Evolutionary conservation across 2,113 vertebrate species (phyloP).

Genomic region (Delphinapterus leucas): DNA sequence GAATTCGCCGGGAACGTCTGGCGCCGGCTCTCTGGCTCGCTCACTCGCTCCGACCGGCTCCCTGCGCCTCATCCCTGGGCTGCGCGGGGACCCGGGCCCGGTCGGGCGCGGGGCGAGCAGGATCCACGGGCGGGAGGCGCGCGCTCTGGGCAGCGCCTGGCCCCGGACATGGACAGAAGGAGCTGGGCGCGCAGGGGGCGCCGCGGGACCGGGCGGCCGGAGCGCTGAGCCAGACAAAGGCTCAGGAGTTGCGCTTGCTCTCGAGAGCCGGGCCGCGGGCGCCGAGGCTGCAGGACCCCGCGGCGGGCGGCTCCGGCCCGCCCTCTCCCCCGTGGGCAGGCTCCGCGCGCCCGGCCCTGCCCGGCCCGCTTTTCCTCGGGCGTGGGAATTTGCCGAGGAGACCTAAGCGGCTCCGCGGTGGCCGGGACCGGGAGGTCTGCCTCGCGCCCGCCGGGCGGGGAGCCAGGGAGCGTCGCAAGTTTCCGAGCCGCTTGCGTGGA

Average conservation of each 20-base stretch:
- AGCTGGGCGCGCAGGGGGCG: slow-evolving; percentile 68
- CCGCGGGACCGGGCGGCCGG: slow-evolving; percentile 69
- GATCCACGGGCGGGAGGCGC: neutral
- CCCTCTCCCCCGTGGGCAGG: neutral
- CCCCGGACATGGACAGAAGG: slow-evolving; percentile 68
- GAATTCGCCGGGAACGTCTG: slow-evolving; percentile 64
- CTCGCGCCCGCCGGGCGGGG: neutral
- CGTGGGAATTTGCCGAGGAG: slow-evolving; percentile 51
- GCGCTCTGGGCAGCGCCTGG: slow-evolving; percentile 30
- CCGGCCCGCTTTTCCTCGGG: neutral
- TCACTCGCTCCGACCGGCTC: neutral
- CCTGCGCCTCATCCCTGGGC: slow-evolving; percentile 1
- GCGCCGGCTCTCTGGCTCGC: slow-evolving; percentile 50
- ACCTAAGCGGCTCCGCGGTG: neutral
- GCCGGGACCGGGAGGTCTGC: neutral
- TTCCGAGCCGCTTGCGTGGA: slow-evolving; percentile 30
- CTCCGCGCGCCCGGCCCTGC: neutral
- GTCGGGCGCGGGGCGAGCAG: neutral
- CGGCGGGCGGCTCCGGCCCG: neutral
- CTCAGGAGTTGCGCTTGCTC: slow-evolving; percentile 59
- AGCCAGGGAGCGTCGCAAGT: slow-evolving; percentile 65
- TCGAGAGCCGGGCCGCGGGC: slow-evolving; percentile 39
- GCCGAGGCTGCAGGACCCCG: slow-evolving; percentile 37
- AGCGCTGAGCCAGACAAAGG: slow-evolving; percentile 76
- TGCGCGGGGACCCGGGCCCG: neutral